phyloP scores from a whole-genome alignment of 2,113 vertebrate genomes.

The Heterocephalus glaber region DNA sequence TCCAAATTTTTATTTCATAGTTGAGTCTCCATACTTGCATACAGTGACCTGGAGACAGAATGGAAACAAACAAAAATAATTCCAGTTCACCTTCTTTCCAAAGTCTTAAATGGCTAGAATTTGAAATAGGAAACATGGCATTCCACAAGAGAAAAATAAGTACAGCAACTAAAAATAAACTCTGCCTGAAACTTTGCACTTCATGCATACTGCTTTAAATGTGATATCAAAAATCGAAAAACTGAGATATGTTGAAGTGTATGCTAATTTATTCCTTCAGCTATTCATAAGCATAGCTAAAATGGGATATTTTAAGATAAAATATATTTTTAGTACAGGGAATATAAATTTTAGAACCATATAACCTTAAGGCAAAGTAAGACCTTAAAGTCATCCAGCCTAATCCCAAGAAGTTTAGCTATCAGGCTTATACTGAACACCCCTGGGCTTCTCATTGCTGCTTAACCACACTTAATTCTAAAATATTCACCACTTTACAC shows the following conservation, averaged over 20 bases:
- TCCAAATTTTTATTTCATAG: not conserved
- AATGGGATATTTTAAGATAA: not conserved
- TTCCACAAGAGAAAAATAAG: not conserved
- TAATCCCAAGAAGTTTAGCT: not conserved
- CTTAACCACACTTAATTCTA: not conserved
- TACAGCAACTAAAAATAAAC: constrained; percentile 23
- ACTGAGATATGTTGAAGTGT: not conserved
- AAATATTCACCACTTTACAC: not conserved
- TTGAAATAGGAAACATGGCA: not conserved
- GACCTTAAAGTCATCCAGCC: not conserved
- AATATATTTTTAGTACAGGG: not conserved
- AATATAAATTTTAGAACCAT: constrained; percentile 24
- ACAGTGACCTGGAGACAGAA: not conserved
- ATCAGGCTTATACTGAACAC: not conserved
- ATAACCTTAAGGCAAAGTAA: not conserved
- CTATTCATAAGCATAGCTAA: not conserved
- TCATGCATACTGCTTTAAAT: not conserved
- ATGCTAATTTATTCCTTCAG: constrained; percentile 28
- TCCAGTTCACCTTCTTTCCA: not conserved
- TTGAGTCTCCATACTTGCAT: not conserved
- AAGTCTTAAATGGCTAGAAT: not conserved
- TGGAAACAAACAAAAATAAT: not conserved
- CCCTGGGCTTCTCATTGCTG: not conserved
- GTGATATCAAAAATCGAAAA: not conserved
- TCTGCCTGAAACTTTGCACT: not conserved